phyloP scores from a whole-genome alignment of 1,140 invertebrate genomes.

The Zaprionus davidi region DNA sequence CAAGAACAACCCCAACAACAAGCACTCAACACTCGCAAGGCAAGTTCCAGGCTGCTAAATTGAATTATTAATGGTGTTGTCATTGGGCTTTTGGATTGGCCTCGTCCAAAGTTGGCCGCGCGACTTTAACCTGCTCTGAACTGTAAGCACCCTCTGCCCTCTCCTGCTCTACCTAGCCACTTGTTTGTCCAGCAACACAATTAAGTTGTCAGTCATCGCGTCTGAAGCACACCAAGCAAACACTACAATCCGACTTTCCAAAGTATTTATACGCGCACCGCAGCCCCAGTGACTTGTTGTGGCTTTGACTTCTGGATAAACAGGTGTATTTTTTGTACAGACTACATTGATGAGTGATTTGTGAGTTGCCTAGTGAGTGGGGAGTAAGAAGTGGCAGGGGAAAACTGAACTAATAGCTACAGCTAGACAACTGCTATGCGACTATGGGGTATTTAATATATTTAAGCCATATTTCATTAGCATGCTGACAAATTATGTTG shows the following conservation, averaged over 20 bases:
- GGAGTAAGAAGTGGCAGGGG: neutral
- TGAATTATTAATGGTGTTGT: slow-evolving; percentile 81
- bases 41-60: slow-evolving; percentile 51
- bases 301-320: slow-evolving; percentile 1
- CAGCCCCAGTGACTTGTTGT: neutral
- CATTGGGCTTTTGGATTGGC: slow-evolving; percentile 63
- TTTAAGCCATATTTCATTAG: neutral
- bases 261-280: neutral
- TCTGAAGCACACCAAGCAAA: slow-evolving; percentile 7
- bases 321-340: neutral
- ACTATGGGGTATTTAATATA: neutral
- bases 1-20: neutral
- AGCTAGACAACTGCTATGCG: neutral
- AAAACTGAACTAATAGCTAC: too few species aligned
- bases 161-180: neutral
- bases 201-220: slow-evolving; percentile 72
- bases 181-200: slow-evolving; percentile 71
- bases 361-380: neutral
- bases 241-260: slow-evolving; percentile 8
- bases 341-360: neutral
- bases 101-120: slow-evolving; percentile 61
- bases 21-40: slow-evolving; percentile 15
- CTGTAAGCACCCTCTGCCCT: neutral
- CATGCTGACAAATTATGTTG: neutral
- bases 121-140: slow-evolving; percentile 53